Evolutionary conservation across 2,888 invertebrate genomes (phyloP).

Genomic region (Sinhomidia bicolor): DNA sequence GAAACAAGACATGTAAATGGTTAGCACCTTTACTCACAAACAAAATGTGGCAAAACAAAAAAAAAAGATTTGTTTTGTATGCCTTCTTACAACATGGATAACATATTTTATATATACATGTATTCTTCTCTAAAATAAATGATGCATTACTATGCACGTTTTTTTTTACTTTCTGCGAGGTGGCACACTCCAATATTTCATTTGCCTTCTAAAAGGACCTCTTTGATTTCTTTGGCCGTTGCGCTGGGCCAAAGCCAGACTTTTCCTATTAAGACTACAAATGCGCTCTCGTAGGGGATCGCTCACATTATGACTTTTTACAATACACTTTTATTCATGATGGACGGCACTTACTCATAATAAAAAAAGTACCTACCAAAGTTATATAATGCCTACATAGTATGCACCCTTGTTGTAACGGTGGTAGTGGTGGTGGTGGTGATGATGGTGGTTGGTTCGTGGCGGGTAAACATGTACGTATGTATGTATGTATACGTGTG

Average conservation of each 20-base stretch:
- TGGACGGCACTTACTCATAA: neutral
- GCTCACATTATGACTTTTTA: neutral
- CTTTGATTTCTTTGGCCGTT: conserved; percentile 42
- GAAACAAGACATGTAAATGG: too few relatives aligned
- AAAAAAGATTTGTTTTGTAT: too few relatives aligned
- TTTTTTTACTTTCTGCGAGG: conserved; percentile 4
- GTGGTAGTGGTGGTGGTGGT: too few relatives aligned
- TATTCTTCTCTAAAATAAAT: too few relatives aligned
- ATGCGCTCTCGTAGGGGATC: neutral
- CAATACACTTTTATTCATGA: neutral
- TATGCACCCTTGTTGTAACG: too few relatives aligned
- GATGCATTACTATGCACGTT: conserved; percentile 17
- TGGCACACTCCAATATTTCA: conserved; percentile 61
- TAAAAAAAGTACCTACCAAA: neutral
- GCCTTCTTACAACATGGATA: too few relatives aligned
- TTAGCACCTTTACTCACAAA: too few relatives aligned
- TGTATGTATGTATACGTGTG: too few relatives aligned
- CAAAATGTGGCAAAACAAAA: conserved; percentile 46
- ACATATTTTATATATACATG: too few relatives aligned
- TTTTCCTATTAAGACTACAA: conserved; percentile 38
- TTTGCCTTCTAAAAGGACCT: conserved; percentile 48
- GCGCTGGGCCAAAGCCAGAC: conserved; percentile 30
- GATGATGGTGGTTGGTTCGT: neutral
- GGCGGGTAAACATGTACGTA: neutral
- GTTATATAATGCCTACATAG: neutral